Conservation (phyloP, 2,113 vertebrate species). For the Danionella cerebrum region DNA sequence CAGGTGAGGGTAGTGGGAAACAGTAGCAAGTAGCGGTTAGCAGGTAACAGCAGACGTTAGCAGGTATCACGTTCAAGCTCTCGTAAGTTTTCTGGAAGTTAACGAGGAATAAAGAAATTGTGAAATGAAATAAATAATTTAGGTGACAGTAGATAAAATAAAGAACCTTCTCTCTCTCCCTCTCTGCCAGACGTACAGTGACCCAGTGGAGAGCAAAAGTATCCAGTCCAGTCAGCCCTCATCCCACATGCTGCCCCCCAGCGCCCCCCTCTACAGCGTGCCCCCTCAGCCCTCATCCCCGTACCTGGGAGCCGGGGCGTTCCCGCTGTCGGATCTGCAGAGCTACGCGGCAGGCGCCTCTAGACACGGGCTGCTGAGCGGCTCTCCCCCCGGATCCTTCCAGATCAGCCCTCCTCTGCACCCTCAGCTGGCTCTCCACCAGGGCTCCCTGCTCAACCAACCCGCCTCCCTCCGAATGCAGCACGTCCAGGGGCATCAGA, state of each 20-base stretch:
- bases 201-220: constrained; percentile 82
- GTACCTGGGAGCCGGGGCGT: constrained; percentile 83
- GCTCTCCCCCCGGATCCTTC: constrained; percentile 87
- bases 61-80: too few relatives aligned
- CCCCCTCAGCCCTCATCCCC: constrained; percentile 81
- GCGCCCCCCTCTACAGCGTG: constrained; percentile 84
- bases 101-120: too few relatives aligned
- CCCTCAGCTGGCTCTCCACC: constrained; percentile 92
- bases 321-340: constrained; percentile 87
- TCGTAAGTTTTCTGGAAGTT: too few relatives aligned
- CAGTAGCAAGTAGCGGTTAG: too few relatives aligned
- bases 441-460: constrained; percentile 88
- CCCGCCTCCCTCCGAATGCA: constrained; percentile 95
- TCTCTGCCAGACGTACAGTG: constrained; percentile 77
- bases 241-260: constrained; percentile 88
- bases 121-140: too few relatives aligned
- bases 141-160: too few relatives aligned
- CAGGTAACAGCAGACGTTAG: too few relatives aligned
- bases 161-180: too few relatives aligned
- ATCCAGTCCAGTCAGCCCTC: constrained; percentile 75
- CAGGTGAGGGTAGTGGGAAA: too few relatives aligned
- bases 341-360: constrained; percentile 81
- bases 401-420: constrained; percentile 92
- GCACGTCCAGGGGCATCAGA: constrained; percentile 87
- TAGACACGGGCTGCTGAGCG: constrained; percentile 84